These are phyloP conservation scores for Galerucella nymphaeae DNA, from an alignment of 2,888 invertebrate genomes.

Conservation along the genomic window DNA sequence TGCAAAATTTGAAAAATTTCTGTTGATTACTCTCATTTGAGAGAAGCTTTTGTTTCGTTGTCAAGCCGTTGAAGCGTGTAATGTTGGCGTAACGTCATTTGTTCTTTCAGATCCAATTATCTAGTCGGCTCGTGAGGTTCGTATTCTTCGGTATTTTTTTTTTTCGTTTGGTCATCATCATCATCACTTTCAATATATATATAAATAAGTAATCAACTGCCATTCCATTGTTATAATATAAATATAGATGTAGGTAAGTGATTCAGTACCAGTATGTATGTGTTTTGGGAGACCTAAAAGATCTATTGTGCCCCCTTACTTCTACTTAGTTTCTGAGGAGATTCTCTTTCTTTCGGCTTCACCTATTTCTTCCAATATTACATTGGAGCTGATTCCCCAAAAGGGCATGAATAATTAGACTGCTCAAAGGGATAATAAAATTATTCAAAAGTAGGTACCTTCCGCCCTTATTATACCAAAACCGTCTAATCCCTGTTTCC, in stretches of 20 bases:
- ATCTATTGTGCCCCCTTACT: too few species aligned
- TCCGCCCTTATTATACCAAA: background rate
- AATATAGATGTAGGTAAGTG: too few species aligned
- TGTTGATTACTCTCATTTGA: slow-evolving; percentile 35
- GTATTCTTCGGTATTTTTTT: slow-evolving; percentile 17
- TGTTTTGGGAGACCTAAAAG: too few species aligned
- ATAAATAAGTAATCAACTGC: slow-evolving; percentile 27
- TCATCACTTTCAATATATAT: slow-evolving; percentile 27
- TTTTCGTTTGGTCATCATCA: slow-evolving; percentile 25
- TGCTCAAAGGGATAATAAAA: background rate
- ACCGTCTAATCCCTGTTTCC: background rate
- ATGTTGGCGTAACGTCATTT: slow-evolving; percentile 35
- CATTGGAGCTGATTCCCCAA: too few species aligned
- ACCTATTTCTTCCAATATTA: too few species aligned
- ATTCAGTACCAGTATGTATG: too few species aligned
- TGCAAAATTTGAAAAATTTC: slow-evolving; percentile 35
- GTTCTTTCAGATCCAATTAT: slow-evolving; percentile 40
- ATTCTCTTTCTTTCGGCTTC: too few species aligned
- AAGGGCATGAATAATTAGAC: slow-evolving; percentile 5
- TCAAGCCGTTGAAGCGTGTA: slow-evolving; percentile 36
- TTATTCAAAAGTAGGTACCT: background rate
- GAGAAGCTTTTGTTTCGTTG: slow-evolving; percentile 36
- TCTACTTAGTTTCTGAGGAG: too few species aligned
- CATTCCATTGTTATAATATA: slow-evolving; percentile 18
- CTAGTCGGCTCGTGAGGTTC: slow-evolving; percentile 23